phyloP scores from a whole-genome alignment of 1,140 invertebrate species.

The Brachionus paranguensis region DNA sequence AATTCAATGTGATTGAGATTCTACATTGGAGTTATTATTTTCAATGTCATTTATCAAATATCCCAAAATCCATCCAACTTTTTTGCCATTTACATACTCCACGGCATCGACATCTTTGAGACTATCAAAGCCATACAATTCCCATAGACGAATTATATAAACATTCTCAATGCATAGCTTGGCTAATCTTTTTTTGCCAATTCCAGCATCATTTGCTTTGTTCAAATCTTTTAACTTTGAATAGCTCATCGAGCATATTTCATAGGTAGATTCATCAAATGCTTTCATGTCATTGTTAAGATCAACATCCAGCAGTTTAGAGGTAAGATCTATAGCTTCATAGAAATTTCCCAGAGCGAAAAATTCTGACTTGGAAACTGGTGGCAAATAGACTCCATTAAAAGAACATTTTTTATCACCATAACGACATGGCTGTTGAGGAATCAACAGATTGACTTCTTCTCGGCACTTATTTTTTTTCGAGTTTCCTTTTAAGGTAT shows the following conservation, averaged over 20 bases:
- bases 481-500: not conserved
- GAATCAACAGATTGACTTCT: constrained; percentile 16
- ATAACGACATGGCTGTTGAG: not conserved
- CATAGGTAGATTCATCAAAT: constrained; percentile 11
- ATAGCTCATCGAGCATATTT: constrained; percentile 36
- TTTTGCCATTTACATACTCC: not conserved
- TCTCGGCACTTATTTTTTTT: constrained; percentile 28
- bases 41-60: constrained; percentile 14
- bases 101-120: not conserved
- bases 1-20: too few species aligned
- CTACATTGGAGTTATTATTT: not conserved
- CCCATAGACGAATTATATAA: constrained; percentile 11
- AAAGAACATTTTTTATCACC: not conserved
- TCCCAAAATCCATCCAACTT: constrained; percentile 8
- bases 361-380: constrained; percentile 20
- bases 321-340: constrained; percentile 19
- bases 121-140: constrained; percentile 5
- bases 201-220: not conserved
- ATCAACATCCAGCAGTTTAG: not conserved
- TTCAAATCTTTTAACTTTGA: not conserved
- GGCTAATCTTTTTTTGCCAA: constrained; percentile 4
- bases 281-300: not conserved
- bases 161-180: not conserved
- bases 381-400: constrained; percentile 18
- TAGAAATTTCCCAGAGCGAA: not conserved